Percentiles rank a stretch among this genome's conserved stretches.
These are phyloP conservation scores for Macaria liturata DNA, from an alignment of 2,888 invertebrate species.

Conservation along the genomic window DNA sequence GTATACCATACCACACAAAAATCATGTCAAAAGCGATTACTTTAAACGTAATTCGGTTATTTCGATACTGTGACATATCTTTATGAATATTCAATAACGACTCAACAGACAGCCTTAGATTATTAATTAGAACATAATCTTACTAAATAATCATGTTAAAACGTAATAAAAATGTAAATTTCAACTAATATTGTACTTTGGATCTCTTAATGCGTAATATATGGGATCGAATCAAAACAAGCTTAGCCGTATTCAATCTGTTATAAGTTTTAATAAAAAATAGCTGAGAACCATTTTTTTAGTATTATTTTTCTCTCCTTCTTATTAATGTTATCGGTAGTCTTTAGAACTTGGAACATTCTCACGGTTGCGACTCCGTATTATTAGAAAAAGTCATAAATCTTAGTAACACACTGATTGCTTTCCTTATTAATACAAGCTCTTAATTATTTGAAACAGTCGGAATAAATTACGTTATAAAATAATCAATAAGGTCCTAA, in stretches of 20 bases:
- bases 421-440: constrained; percentile 33
- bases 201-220: constrained; percentile 42
- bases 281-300: too few species aligned
- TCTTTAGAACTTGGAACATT: constrained; percentile 16
- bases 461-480: constrained; percentile 27
- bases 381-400: constrained; percentile 27
- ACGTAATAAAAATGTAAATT: constrained; percentile 64
- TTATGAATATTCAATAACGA: constrained; percentile 42
- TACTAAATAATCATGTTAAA: constrained; percentile 50
- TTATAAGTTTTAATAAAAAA: not conserved
- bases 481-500: constrained; percentile 29
- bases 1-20: constrained; percentile 6
- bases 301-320: not conserved
- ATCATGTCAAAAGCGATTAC: constrained; percentile 19
- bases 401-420: constrained; percentile 31
- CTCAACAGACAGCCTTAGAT: constrained; percentile 2
- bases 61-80: constrained; percentile 20
- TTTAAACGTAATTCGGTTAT: constrained; percentile 15
- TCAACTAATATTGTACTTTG: constrained; percentile 53
- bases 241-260: not conserved
- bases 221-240: constrained; percentile 34
- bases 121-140: constrained; percentile 29
- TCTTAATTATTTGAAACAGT: constrained; percentile 28
- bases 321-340: not conserved
- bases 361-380: constrained; percentile 28